phyloP scores from a whole-genome alignment of 2,113 vertebrate species.

The Genyomyrus donnyi region DNA sequence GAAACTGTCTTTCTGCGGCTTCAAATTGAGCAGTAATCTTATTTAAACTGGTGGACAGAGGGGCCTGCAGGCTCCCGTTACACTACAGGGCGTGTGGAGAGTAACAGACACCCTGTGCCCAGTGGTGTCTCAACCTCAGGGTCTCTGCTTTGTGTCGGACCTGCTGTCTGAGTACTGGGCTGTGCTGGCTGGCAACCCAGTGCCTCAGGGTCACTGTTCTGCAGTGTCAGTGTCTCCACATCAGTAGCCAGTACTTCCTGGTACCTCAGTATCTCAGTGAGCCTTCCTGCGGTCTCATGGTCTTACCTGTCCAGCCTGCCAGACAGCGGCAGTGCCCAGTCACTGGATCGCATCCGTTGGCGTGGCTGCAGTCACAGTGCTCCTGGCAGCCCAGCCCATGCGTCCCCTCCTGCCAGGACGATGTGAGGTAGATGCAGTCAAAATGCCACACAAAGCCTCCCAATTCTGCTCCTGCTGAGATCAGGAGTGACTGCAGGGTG shows the following conservation, averaged over 20 bases:
- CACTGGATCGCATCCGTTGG: conserved; percentile 81
- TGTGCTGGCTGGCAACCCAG: background rate
- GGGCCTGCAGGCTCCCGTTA: background rate
- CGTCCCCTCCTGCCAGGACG: conserved; percentile 73
- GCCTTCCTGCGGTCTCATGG: background rate
- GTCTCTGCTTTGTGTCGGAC: background rate
- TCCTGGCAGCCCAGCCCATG: conserved; percentile 85
- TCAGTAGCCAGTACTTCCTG: background rate
- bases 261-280: conserved; percentile 2
- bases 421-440: background rate
- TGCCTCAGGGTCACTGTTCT: background rate
- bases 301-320: conserved; percentile 90
- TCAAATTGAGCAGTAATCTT: background rate
- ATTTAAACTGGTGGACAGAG: background rate
- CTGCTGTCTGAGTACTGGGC: background rate
- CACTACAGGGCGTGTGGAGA: background rate
- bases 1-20: background rate
- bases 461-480: background rate
- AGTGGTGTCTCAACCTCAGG: background rate
- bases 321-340: conserved; percentile 89
- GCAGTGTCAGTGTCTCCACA: background rate
- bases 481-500: background rate
- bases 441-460: conserved; percentile 5
- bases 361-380: conserved; percentile 86
- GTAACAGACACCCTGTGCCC: background rate